Evolutionary conservation across 1,140 invertebrate genomes (phyloP).

Genomic region (Hesperophylax magnus): DNA sequence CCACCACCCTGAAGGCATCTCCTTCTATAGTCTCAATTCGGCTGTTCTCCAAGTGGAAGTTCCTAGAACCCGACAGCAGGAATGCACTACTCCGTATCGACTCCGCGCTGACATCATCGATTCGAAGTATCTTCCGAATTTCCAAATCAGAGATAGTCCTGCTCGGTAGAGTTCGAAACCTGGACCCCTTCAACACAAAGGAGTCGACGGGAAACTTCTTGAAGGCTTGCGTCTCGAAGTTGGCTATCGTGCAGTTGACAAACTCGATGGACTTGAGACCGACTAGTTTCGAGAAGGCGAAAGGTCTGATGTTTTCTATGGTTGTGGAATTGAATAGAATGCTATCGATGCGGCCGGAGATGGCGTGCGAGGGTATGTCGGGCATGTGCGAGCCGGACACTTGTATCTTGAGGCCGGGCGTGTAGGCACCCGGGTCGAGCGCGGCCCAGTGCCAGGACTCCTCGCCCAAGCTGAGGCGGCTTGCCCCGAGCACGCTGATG

Average conservation of each 20-base stretch:
- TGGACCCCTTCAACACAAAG: slow-evolving; percentile 72
- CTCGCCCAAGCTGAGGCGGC: slow-evolving; percentile 62
- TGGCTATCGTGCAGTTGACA: slow-evolving; percentile 71
- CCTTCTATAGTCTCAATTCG: slow-evolving; percentile 73
- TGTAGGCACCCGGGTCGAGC: slow-evolving; percentile 59
- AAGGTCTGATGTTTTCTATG: slow-evolving; percentile 76
- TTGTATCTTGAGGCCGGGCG: slow-evolving; percentile 64
- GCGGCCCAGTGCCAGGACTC: slow-evolving; percentile 64
- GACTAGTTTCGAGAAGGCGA: slow-evolving; percentile 80
- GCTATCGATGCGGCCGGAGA: slow-evolving; percentile 79
- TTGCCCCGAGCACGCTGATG: slow-evolving; percentile 62
- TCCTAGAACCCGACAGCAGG: slow-evolving; percentile 72
- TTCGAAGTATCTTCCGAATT: slow-evolving; percentile 75
- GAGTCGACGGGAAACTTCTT: slow-evolving; percentile 82
- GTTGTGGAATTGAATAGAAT: slow-evolving; percentile 75
- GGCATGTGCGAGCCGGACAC: slow-evolving; percentile 69
- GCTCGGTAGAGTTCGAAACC: slow-evolving; percentile 74
- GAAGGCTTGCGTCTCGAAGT: slow-evolving; percentile 80
- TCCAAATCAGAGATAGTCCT: slow-evolving; percentile 81
- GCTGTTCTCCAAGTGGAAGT: slow-evolving; percentile 76
- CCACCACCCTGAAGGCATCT: slow-evolving; percentile 76
- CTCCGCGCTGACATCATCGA: slow-evolving; percentile 74
- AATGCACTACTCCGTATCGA: slow-evolving; percentile 77
- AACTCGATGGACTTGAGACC: slow-evolving; percentile 72
- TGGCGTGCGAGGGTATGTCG: slow-evolving; percentile 76